Base-by-base conservation (phyloP, 2,888 invertebrate genomes). In the Campoplex capitator region DNA sequence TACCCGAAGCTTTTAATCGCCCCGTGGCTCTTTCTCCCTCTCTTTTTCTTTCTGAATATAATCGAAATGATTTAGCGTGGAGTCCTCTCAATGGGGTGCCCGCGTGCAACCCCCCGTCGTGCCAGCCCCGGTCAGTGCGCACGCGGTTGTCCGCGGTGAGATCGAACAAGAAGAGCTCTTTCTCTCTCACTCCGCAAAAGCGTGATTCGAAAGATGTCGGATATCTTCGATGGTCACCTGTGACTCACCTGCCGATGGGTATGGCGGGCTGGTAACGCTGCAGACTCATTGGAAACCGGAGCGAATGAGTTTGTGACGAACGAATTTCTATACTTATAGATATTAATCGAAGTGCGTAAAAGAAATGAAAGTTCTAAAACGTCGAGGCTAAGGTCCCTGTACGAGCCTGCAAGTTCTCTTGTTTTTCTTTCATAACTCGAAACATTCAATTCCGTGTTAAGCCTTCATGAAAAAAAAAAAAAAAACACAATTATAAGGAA, bases 1-100 rank as follows among this genome's bases (percentile, higher is more conserved):
- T 92, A 92, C 88, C 88, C 78, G 56, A 86, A 87, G 88, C 84
- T 89, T 91, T 91, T 91, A 91, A 91, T 92, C 90, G 88, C 79
- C 67, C 73, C 71, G 83, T 85, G 89, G 82, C 86, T 88, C 79
- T 51, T 48, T 74, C 73, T 75, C 62, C 45, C 62, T 45, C 75
- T 48, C 62, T 18, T 45, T 62, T 38, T 3, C 45, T 76, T 32
- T 45, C 65, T 11, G 58, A 77, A 84, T 86, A 90, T 91, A 92
- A 92, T 91, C 90, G 90, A 91, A 89, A 88, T 90, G 91, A 92
- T 93, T 91, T 91, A 91, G 90, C 90, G 89, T 87, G 89, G 91
- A 90, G 90, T 88, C 85, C 85, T 74, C 93, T 70, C 92, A 51
- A 85, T 92, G 88, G 92, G 92, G 88, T 83, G 89, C 84, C 90